Evolutionary conservation across 1,140 invertebrate species (phyloP).

Genomic region (Pseudomyrmex flavicornis): DNA sequence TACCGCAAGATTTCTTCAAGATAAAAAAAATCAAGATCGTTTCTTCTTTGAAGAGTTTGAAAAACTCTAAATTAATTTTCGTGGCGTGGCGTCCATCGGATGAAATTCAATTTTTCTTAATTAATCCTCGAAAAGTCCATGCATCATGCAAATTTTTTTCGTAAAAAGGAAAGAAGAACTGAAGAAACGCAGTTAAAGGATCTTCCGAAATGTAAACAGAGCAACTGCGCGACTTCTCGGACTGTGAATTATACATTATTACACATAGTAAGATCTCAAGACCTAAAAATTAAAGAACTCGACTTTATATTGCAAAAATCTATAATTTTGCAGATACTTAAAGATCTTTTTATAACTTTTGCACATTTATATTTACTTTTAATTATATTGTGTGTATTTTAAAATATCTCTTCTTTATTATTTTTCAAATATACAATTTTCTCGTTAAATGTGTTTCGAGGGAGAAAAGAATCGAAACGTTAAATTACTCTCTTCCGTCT

Average conservation of each 20-base stretch:
- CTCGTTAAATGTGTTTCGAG: not conserved
- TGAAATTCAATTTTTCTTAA: conserved; percentile 59
- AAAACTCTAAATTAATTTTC: conserved; percentile 65
- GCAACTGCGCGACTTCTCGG: conserved; percentile 36
- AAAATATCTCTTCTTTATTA: not conserved
- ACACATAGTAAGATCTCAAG: too few relatives aligned
- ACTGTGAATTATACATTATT: conserved; percentile 60
- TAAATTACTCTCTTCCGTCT: not conserved
- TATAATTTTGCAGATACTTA: too few relatives aligned
- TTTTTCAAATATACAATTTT: not conserved
- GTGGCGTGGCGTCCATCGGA: conserved; percentile 7
- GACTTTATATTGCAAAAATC: not conserved
- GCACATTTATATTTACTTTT: too few relatives aligned
- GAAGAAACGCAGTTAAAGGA: conserved; percentile 9
- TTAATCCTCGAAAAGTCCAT: conserved; percentile 55
- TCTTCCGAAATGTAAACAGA: conserved; percentile 7
- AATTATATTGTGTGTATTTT: too few relatives aligned
- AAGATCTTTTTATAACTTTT: too few relatives aligned
- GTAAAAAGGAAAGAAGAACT: not conserved
- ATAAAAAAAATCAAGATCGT: conserved; percentile 46
- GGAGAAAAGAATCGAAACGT: not conserved
- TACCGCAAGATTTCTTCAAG: not conserved
- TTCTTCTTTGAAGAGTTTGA: conserved; percentile 31
- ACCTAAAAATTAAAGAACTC: not conserved
- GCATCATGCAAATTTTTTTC: conserved; percentile 6